Percentiles rank a stretch among this genome's conserved stretches.
phyloP scores from a whole-genome alignment of 2,888 invertebrate genomes.

The Cyclophora punctaria region DNA sequence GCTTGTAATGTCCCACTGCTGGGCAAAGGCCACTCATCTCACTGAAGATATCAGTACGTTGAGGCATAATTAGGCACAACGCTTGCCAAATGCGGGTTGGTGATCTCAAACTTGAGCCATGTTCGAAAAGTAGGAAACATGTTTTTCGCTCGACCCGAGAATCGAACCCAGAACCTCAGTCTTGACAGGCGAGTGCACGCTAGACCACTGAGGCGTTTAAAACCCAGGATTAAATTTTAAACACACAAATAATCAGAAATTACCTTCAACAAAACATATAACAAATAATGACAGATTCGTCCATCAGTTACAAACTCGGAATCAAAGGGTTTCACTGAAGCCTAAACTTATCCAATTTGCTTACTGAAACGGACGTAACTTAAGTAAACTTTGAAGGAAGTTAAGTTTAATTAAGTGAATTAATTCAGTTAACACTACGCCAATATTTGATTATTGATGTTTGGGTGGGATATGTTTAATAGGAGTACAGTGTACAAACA shows the following conservation, averaged over 20 bases:
- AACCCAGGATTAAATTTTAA: neutral
- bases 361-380: constrained; percentile 11
- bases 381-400: constrained; percentile 11
- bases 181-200: neutral
- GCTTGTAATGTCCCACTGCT: no score
- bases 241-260: neutral
- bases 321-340: constrained; percentile 4
- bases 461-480: neutral
- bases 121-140: no score
- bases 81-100: no score
- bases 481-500: neutral
- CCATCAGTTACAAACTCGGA: neutral
- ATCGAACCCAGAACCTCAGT: no score
- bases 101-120: no score
- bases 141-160: no score
- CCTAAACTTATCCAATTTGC: constrained; percentile 12
- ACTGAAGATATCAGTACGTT: no score
- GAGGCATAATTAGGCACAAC: no score
- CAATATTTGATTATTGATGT: constrained; percentile 3
- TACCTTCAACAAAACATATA: neutral
- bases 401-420: constrained; percentile 12
- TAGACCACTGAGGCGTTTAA: neutral
- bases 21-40: no score
- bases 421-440: constrained; percentile 6
- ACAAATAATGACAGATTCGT: neutral